Base-by-base conservation (phyloP, 2,113 vertebrate genomes). In the Kobus ellipsiprymnus region DNA sequence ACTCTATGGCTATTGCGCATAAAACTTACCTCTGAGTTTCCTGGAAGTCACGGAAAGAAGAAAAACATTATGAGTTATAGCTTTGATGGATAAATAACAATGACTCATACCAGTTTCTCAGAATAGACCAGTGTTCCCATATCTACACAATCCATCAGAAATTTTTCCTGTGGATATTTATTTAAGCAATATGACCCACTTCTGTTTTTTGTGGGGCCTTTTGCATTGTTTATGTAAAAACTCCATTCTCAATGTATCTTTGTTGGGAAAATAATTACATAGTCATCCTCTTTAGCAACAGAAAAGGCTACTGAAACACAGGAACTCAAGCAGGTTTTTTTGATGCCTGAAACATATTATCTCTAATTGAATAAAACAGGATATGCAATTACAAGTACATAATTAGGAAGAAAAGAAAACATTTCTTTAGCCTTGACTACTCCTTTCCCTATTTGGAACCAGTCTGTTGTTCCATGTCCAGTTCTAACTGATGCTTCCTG, bases 251-350 rank as follows among this genome's bases (percentile, higher is more conserved):
- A 88, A 27, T 59, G 50, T 54, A 9, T 90, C 33, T 29, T 64
- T 67, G 14, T 93, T 97, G 95, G 77, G 6, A 95, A 94, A 95
- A 83, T 90, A 89, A 90, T 91, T 62, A n/a, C 33, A 14, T 57
- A 36, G 30, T 90, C 36, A 89, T 82, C 11, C 46, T 93, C n/a
- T 57, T 29, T 9, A 77, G 52, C 12, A 55, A 33, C 33, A 82
- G 27, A 82, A 92, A 88, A 91, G 36, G 3, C 59, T 90, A 90
- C 29, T 44, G n/a, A 94, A 91, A 62, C 57, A 77, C 2, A 25
- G 50, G 6, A 6, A 62, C 60, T 44, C 17, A 60, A 50, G 9
- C 4, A 57, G 29, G 12, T 80, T 96, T 80, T 96, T 93, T 90
- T 89, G 78, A 94, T 16, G 27, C 78, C 74, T 62, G 50, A 97